phyloP scores from a whole-genome alignment of 1,140 invertebrate species.

The Dinoponera quadriceps region DNA sequence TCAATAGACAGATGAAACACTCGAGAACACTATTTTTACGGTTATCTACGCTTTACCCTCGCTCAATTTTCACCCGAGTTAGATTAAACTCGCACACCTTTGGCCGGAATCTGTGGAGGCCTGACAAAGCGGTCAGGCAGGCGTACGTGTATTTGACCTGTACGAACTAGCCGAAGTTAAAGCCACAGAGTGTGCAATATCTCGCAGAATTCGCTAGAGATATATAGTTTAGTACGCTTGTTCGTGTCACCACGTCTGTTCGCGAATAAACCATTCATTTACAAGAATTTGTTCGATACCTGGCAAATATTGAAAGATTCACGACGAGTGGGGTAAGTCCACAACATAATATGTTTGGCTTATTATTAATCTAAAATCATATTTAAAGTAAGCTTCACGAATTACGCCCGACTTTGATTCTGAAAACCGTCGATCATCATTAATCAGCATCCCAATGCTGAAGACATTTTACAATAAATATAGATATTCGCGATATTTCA shows the following conservation, averaged over 20 bases:
- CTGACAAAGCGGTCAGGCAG: slow-evolving; percentile 25
- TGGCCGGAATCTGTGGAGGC: background rate
- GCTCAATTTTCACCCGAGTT: background rate
- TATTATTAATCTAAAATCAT: background rate
- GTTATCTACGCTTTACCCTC: slow-evolving; percentile 2
- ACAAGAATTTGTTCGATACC: background rate
- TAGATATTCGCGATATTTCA: no score
- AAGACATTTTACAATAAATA: no score
- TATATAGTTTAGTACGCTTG: background rate
- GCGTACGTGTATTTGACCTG: background rate
- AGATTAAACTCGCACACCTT: slow-evolving; percentile 34
- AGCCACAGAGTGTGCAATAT: background rate
- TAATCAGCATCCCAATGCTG: background rate
- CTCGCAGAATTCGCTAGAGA: background rate
- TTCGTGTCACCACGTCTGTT: background rate
- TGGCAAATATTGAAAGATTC: no score
- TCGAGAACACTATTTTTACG: background rate
- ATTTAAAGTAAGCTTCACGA: background rate
- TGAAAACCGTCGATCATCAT: background rate
- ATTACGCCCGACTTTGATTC: background rate
- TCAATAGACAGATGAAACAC: slow-evolving; percentile 11
- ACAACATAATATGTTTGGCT: no score
- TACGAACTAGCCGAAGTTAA: slow-evolving; percentile 29
- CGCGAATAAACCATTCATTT: slow-evolving; percentile 7
- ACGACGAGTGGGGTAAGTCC: no score